phyloP scores from a whole-genome alignment of 1,140 invertebrate species.

The Drosophila chauvacae region DNA sequence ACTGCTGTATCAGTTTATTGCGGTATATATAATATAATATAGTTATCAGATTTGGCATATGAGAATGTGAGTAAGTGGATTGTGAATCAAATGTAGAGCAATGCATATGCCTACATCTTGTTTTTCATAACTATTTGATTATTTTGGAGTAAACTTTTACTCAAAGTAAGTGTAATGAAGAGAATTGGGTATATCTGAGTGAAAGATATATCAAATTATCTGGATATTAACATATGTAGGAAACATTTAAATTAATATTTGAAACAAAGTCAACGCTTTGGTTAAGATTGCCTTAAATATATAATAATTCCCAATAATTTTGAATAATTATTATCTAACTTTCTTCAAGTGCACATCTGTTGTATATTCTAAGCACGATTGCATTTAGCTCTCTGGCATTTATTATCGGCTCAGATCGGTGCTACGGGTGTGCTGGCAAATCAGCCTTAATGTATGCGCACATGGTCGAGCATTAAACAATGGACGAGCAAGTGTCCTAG shows the following conservation, averaged over 20 bases:
- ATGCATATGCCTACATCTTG: neutral
- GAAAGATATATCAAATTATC: neutral
- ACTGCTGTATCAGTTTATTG: neutral
- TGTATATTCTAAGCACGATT: conserved; percentile 37
- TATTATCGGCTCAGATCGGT: conserved; percentile 53
- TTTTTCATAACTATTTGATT: neutral
- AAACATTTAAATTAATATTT: too few relatives aligned
- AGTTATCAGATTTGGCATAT: neutral
- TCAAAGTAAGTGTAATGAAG: neutral
- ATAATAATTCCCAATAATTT: neutral
- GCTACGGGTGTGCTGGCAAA: conserved; percentile 14
- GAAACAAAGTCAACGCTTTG: too few relatives aligned
- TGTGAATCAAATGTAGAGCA: neutral
- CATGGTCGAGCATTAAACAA: conserved; percentile 54
- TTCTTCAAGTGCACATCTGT: conserved; percentile 5
- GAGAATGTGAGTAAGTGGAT: neutral
- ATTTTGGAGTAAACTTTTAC: neutral
- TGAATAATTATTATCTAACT: neutral
- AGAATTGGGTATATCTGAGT: neutral
- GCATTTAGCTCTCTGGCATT: conserved; percentile 33
- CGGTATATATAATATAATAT: neutral
- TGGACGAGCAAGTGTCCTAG: conserved; percentile 19
- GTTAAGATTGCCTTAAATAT: too few relatives aligned
- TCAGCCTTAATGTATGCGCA: conserved; percentile 34
- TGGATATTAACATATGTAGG: too few relatives aligned